These are phyloP conservation scores for Rhyzopertha dominica DNA, from an alignment of 1,140 invertebrate genomes.

Conservation along the genomic window DNA sequence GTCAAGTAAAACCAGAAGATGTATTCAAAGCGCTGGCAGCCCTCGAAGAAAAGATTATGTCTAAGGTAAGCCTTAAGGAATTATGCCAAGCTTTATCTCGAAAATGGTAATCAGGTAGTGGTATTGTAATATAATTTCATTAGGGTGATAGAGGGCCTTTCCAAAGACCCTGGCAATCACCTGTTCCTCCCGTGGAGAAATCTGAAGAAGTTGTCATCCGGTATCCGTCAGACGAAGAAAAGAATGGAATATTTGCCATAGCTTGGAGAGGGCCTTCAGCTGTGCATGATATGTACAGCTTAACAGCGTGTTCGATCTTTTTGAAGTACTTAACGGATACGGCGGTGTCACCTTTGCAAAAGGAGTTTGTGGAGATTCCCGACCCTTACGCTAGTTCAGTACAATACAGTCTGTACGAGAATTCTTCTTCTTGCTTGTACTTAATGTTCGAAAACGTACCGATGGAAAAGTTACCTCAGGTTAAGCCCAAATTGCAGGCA, in stretches of 20 bases:
- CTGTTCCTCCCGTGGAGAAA: slow-evolving; percentile 56
- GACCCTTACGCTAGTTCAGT: slow-evolving; percentile 78
- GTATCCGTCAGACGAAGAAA: slow-evolving; percentile 83
- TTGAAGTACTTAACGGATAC: slow-evolving; percentile 82
- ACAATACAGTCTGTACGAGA: slow-evolving; percentile 63
- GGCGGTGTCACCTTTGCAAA: slow-evolving; percentile 75
- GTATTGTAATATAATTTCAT: too few species aligned
- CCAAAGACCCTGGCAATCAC: slow-evolving; percentile 68
- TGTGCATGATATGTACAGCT: slow-evolving; percentile 51
- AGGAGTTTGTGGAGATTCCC: slow-evolving; percentile 77
- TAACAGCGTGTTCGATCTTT: slow-evolving; percentile 64
- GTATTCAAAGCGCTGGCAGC: slow-evolving; percentile 68
- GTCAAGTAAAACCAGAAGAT: slow-evolving; percentile 69
- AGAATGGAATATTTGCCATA: slow-evolving; percentile 73
- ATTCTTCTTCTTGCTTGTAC: slow-evolving; percentile 63
- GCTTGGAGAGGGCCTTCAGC: slow-evolving; percentile 80
- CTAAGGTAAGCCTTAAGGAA: slow-evolving; percentile 53
- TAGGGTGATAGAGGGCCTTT: slow-evolving; percentile 56
- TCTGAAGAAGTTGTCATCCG: slow-evolving; percentile 50
- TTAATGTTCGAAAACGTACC: slow-evolving; percentile 77
- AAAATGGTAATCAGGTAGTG: slow-evolving; percentile 12
- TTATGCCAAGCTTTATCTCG: slow-evolving; percentile 2
- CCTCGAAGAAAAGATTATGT: slow-evolving; percentile 74
- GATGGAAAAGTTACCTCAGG: slow-evolving; percentile 56
- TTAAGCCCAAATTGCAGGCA: slow-evolving; percentile 57